Percentiles rank a stretch among this genome's conserved stretches.
phyloP scores from a whole-genome alignment of 2,797 vertebrate species.

The Aviceda leuphotes region DNA sequence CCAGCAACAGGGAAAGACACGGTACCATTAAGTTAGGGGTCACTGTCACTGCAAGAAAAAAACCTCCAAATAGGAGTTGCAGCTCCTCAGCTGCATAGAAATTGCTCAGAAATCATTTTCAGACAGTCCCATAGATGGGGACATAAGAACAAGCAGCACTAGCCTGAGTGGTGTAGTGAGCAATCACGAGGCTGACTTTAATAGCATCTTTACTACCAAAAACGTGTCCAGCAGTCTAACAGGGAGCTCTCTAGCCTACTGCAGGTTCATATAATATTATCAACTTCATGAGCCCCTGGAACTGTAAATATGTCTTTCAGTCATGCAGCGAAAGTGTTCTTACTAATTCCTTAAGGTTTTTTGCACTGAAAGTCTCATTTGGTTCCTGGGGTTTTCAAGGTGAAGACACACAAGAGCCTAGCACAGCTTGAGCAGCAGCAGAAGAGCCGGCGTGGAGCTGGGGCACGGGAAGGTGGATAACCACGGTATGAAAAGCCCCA shows the following conservation, averaged over 20 bases:
- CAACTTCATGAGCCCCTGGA: neutral
- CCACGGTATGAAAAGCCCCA: neutral
- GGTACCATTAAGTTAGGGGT: neutral
- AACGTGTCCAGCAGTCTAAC: neutral
- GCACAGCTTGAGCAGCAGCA: accelerated
- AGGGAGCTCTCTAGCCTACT: neutral
- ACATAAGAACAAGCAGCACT: neutral
- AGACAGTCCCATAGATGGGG: neutral
- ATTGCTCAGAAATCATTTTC: neutral
- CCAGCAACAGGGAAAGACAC: neutral
- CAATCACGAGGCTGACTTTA: neutral
- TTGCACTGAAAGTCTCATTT: neutral
- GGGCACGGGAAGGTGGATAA: neutral
- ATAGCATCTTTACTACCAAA: neutral
- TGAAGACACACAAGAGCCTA: neutral
- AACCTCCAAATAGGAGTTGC: neutral
- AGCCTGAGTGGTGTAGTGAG: neutral
- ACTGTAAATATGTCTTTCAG: neutral
- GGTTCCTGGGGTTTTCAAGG: neutral
- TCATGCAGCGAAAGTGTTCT: neutral
- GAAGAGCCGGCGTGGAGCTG: neutral
- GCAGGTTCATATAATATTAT: neutral
- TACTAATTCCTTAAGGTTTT: neutral
- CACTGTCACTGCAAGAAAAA: neutral
- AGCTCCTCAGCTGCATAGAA: neutral